Conservation (phyloP, 1,140 invertebrate species). For the Helicoverpa armigera region DNA sequence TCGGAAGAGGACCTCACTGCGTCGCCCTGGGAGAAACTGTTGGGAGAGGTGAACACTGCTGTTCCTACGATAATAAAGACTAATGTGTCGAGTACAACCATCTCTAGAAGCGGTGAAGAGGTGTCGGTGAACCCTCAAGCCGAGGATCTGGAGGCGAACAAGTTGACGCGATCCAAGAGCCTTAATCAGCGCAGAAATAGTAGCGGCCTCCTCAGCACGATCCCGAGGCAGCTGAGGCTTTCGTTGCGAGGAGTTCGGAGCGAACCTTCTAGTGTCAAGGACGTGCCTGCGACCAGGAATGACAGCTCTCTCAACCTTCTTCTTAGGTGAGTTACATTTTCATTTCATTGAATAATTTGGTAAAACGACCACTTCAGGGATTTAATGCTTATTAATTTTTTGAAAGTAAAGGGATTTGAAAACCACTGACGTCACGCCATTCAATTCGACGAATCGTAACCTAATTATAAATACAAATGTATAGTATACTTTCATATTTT, state of each 20-base stretch:
- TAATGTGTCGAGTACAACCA: conserved; percentile 79
- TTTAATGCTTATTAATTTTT: not conserved
- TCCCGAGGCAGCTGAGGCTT: conserved; percentile 86
- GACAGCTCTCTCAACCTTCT: conserved; percentile 83
- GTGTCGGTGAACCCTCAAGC: conserved; percentile 69
- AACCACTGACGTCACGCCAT: not conserved
- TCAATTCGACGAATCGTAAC: not conserved
- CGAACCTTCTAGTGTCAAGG: conserved; percentile 83
- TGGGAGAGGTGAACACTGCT: conserved; percentile 78
- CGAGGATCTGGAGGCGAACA: conserved; percentile 76
- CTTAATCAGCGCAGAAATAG: conserved; percentile 81
- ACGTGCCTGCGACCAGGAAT: conserved; percentile 80
- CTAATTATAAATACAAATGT: not conserved
- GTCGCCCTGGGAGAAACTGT: conserved; percentile 84
- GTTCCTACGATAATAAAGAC: conserved; percentile 85
- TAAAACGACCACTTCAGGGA: not conserved
- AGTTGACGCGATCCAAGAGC: conserved; percentile 82
- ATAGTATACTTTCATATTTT: not conserved
- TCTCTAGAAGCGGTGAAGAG: conserved; percentile 71
- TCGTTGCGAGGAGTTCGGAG: conserved; percentile 85
- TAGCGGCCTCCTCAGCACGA: conserved; percentile 83
- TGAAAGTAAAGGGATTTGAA: not conserved
- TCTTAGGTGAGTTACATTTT: conserved; percentile 73
- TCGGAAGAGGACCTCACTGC: conserved; percentile 81
- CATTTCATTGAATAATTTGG: not conserved